These are phyloP conservation scores for Clarias fuscus DNA, from an alignment of 2,797 vertebrate genomes.

Conservation along the genomic window DNA sequence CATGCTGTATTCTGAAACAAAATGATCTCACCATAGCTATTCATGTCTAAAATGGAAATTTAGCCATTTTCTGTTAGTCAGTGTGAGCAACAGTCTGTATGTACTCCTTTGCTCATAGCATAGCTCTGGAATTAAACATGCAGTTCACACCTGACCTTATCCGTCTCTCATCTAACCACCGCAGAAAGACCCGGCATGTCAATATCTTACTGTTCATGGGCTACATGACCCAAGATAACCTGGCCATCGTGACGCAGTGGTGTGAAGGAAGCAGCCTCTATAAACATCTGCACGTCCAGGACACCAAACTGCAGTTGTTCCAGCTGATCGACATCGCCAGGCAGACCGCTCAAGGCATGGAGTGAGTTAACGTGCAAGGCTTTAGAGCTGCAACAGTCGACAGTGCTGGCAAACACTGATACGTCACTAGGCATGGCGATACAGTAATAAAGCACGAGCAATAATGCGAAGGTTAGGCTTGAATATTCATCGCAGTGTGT, in stretches of 20 bases:
- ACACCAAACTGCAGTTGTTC: constrained; percentile 97
- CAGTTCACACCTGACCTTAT: neutral
- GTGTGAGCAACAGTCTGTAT: neutral
- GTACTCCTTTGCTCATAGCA: neutral
- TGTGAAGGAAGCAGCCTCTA: constrained; percentile 98
- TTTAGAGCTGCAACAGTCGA: neutral
- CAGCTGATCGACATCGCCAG: constrained; percentile 97
- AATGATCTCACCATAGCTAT: neutral
- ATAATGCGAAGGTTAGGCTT: neutral
- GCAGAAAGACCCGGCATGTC: constrained; percentile 96
- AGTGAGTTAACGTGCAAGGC: constrained; percentile 78
- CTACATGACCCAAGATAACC: constrained; percentile 97
- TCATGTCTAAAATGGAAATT: neutral
- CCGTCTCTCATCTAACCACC: neutral
- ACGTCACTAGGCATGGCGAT: neutral
- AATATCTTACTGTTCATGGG: constrained; percentile 99
- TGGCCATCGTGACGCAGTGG: constrained; percentile 99
- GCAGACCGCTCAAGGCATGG: constrained; percentile 99
- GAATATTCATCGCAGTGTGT: constrained; percentile 30
- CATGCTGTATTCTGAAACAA: neutral
- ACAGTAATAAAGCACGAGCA: neutral
- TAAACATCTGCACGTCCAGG: constrained; percentile 95
- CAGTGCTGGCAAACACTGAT: neutral
- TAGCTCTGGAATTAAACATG: neutral
- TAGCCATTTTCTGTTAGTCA: neutral